Conservation (phyloP, 2,113 vertebrate genomes). For the Haplotaxodon microlepis region DNA sequence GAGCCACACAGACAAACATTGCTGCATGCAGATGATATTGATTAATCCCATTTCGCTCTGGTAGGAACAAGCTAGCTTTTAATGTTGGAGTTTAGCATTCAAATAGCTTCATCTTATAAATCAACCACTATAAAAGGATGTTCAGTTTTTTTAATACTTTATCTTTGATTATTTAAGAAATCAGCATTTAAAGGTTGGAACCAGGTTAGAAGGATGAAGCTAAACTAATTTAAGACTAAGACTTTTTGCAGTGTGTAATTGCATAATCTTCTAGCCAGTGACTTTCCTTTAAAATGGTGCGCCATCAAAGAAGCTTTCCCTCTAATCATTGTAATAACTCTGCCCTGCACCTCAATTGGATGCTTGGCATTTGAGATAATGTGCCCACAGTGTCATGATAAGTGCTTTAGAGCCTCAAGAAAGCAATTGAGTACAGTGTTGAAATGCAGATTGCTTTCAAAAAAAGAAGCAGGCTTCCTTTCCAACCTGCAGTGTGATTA, state of each 20-base stretch:
- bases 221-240: not conserved
- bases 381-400: not conserved
- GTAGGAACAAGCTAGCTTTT: not conserved
- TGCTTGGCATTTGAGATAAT: conserved; percentile 24
- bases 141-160: not conserved
- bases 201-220: not conserved
- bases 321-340: conserved; percentile 11
- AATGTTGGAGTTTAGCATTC: not conserved
- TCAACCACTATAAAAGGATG: not conserved
- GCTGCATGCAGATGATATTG: conserved; percentile 42
- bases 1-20: conserved; percentile 28
- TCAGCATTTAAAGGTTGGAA: not conserved
- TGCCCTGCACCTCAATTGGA: not conserved
- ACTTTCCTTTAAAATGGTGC: not conserved
- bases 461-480: not conserved
- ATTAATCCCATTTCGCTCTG: not conserved
- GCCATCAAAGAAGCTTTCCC: not conserved
- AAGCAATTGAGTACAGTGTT: not conserved
- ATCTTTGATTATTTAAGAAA: not conserved
- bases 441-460: not conserved
- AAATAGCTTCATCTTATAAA: not conserved
- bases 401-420: not conserved
- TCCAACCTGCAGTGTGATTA: not conserved
- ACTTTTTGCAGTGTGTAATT: not conserved
- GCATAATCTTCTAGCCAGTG: conserved; percentile 2